Base-by-base conservation (phyloP, 92 coral and sea anemone species). In the Actinostola sp. region DNA sequence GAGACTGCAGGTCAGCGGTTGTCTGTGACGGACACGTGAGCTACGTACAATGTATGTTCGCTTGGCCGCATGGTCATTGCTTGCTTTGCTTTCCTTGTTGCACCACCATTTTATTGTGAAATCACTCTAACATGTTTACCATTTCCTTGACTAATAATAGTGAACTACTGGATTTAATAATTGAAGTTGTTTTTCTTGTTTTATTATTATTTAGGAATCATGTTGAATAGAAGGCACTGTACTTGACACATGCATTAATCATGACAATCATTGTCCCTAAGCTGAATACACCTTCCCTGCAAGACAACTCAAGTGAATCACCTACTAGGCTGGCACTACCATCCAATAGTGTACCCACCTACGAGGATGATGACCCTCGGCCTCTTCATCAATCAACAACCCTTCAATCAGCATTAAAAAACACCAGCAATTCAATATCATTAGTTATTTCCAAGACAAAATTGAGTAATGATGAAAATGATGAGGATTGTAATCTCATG, bases 181-280 rank as follows among this genome's bases (percentile, higher is more conserved):
- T 30, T 34, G 1, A 60, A 31, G 15, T 7, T 43, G 1, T 44
- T 15, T 14, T 17, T 23, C 9, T 42, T 15, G 8, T 26, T 11
- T n/a, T 63, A 17, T 36, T 38, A 9, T 36, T 36, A 2, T 63
- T 61, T 43, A 64, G 53, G 34, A 64, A 64, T 31, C 70, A 39
- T 39, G 70, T 44, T 23, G 9, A 28, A 11, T 10, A 21, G 27
- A 30, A 26, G 24, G 56, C 54, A 25, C 2, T 2, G n/a, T 26
- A 0, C 11, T 0, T 16, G 20, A 50, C 29, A 9, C 12, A 3
- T 9, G 3, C 12, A 38, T 10, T 9, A 5, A 68, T 36, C 61
- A 68, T 68, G 74, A 68, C 74, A 51, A 56, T 68, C 19, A 68
- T 68, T 51, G 62, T 68, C 19, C 74, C 74, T 8, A 30, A 68